Conservation (phyloP, 2,113 vertebrate species). For the Peromyscus polionotus region DNA sequence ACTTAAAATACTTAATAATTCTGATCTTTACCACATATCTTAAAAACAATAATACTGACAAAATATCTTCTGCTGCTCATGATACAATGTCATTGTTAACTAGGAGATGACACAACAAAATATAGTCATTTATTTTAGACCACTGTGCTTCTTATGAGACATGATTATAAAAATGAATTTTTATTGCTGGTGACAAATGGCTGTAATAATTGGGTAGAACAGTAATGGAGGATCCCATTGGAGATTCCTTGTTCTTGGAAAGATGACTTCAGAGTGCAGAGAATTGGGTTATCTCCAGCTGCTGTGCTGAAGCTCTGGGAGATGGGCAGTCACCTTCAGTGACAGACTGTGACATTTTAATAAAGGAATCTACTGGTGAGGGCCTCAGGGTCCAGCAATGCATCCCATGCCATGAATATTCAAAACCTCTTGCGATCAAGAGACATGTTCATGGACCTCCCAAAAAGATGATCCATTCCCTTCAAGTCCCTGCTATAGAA, state of each 20-base stretch:
- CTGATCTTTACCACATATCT: neutral
- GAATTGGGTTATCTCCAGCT: neutral
- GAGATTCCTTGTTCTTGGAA: neutral
- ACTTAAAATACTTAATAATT: neutral
- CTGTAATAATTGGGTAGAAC: neutral
- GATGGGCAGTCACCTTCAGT: neutral
- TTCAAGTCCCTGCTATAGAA: neutral
- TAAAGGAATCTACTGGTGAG: neutral
- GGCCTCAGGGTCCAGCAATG: neutral
- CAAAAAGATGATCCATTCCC: neutral
- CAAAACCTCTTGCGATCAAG: neutral
- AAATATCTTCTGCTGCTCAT: neutral
- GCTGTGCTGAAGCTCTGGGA: neutral
- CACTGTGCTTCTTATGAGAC: neutral
- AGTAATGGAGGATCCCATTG: neutral
- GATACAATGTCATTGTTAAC: neutral
- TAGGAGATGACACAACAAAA: neutral
- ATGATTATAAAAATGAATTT: neutral
- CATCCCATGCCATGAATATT: slow-evolving; percentile 44
- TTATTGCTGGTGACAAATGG: neutral
- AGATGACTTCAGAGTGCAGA: neutral
- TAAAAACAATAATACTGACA: neutral
- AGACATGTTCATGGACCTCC: neutral
- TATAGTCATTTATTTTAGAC: neutral
- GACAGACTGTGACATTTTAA: slow-evolving; percentile 46